Evolutionary conservation across 2,888 invertebrate genomes (phyloP).

Genomic region (Melinaea marsaeus): DNA sequence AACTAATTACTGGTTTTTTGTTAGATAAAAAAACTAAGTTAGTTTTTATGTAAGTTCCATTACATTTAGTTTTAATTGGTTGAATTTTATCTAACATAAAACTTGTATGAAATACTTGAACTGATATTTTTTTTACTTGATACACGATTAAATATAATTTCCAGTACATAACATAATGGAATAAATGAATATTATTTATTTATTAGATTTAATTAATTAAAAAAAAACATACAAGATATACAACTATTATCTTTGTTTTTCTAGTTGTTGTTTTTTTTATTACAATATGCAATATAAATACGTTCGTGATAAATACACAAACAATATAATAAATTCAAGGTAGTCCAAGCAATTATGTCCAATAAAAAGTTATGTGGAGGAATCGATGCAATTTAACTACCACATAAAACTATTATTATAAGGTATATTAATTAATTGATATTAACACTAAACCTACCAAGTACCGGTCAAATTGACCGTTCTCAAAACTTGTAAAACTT

Average conservation of each 20-base stretch:
- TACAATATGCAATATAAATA: slow-evolving; percentile 2
- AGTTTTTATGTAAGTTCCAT: slow-evolving; percentile 16
- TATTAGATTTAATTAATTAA: background rate
- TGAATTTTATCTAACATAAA: background rate
- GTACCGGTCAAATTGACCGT: too few species aligned
- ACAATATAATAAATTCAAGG: slow-evolving; percentile 27
- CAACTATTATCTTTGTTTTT: background rate
- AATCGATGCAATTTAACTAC: slow-evolving; percentile 28
- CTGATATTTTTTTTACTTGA: too few species aligned
- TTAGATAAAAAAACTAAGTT: slow-evolving; percentile 23
- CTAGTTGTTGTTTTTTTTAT: background rate
- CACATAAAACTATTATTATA: slow-evolving; percentile 25
- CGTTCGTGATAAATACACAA: slow-evolving; percentile 4
- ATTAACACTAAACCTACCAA: too few species aligned
- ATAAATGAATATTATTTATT: too few species aligned
- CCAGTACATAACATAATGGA: too few species aligned
- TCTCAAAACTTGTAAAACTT: too few species aligned
- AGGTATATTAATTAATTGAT: slow-evolving; percentile 2
- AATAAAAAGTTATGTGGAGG: slow-evolving; percentile 30
- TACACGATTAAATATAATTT: too few species aligned
- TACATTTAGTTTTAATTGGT: background rate
- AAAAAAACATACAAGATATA: background rate
- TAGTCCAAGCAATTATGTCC: slow-evolving; percentile 28
- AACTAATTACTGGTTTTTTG: slow-evolving; percentile 22
- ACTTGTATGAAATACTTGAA: too few species aligned